Evolutionary conservation across 2,113 vertebrate species (phyloP).

Genomic region (Lanius ludovicianus): DNA sequence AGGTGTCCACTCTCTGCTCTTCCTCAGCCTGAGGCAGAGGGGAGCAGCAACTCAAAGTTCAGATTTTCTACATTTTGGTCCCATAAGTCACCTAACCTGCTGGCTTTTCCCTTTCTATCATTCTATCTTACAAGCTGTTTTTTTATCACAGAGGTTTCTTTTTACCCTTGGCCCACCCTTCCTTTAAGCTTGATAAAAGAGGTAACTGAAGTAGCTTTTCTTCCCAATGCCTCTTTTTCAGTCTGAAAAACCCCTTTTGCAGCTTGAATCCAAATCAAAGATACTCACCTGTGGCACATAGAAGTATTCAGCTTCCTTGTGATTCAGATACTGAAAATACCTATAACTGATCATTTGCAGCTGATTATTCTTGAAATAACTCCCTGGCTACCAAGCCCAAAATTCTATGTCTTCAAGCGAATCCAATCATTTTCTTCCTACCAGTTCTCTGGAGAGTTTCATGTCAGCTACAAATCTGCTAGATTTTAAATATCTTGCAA

Average conservation of each 20-base stretch:
- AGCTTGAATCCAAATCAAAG: background rate
- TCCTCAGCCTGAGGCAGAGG: background rate
- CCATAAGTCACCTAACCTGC: background rate
- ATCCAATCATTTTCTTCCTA: background rate
- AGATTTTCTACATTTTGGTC: background rate
- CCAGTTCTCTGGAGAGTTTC: background rate
- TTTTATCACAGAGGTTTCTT: background rate
- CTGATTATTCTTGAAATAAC: background rate
- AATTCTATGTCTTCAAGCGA: background rate
- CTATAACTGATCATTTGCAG: background rate
- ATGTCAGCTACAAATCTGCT: background rate
- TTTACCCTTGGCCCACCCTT: background rate
- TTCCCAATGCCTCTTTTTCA: background rate
- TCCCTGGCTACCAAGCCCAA: background rate
- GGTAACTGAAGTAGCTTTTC: background rate
- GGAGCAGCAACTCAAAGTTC: background rate
- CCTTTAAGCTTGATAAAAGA: background rate
- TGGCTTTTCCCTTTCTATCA: background rate
- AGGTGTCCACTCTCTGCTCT: background rate
- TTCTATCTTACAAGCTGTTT: background rate
- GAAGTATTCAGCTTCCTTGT: background rate
- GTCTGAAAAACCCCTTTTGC: background rate
- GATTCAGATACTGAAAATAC: background rate
- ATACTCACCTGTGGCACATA: background rate
- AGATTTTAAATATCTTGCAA: slow-evolving; percentile 26